Evolutionary conservation across 2,888 invertebrate species (phyloP), one percentile per base, ranked within the genome.

Genomic region (Dasysyrphus tricinctus): DNA sequence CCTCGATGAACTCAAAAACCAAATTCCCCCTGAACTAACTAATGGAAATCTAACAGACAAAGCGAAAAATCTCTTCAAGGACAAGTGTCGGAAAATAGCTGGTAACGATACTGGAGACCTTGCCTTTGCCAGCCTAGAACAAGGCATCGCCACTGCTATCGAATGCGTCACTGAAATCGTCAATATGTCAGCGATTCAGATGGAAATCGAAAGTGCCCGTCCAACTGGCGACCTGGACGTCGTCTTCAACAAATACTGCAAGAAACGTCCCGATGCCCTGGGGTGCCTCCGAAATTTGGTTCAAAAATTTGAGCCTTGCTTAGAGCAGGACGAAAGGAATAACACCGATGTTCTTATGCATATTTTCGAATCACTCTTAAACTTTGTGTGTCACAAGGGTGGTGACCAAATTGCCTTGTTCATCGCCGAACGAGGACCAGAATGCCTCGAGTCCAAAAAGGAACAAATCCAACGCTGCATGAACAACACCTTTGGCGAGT

Each of bases 401-500:
- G 97, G 97, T 9, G 97, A 97, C 91, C 94, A 97, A 88, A 96
- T 97, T 89, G 97, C 97, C 0, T 93, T 97, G 89, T 97, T 97
- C 90, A 96, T 97, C 77, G 95, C 97, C 1, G 96, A 97, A 90
- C 95, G 95, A n/a, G 97, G 97, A 0, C 95, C 95, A 9, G 96
- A 96, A 90, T 97, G 97, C 90, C 93, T 97, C 81, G 89, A 94
- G 77, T 93, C 94, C 0, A 95, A 95, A 85, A 93, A 94, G 82
- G 94, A 94, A 0, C 94, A 93, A 1, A 93, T 97, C 44, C 93
- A 94, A 89, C 90, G 93, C 3, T 97, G 97, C 90, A 90, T 95
- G 9, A 96, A 96, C 90, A 90, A 91, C 34, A 96, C 96, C 0
- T 92, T 95, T 44, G 93, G 94, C 0, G 88, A 92, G 0, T 94